These are phyloP conservation scores for Epizoanthus scotinus DNA, from an alignment of 92 coral and sea anemone genomes.

Conservation along the genomic window DNA sequence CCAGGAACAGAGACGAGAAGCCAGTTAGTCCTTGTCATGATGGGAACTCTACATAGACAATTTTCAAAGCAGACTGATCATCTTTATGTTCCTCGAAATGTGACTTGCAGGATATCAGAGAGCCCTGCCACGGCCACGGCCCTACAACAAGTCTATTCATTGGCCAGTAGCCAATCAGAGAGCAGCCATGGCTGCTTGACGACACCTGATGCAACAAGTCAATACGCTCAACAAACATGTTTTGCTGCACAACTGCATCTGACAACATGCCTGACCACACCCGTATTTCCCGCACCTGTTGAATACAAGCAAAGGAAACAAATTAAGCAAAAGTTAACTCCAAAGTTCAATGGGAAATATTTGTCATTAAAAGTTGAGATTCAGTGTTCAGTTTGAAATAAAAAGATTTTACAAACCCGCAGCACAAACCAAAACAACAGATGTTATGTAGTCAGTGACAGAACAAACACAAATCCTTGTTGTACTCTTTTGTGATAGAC, in stretches of 20 bases:
- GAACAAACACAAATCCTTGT: too few species aligned
- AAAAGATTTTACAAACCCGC: too few species aligned
- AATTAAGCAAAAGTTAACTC: background rate
- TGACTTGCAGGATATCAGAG: conserved; percentile 71
- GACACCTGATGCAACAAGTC: conserved; percentile 62
- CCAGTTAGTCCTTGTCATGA: conserved; percentile 12
- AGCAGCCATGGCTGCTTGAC: conserved; percentile 44
- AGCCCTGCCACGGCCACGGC: conserved; percentile 95
- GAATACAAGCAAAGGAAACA: background rate
- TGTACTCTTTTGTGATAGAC: too few species aligned
- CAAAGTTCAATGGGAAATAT: background rate
- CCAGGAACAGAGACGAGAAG: too few species aligned
- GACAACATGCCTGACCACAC: conserved; percentile 80
- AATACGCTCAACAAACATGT: conserved; percentile 79
- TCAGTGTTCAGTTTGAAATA: too few species aligned
- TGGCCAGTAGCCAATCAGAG: conserved; percentile 91
- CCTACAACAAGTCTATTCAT: conserved; percentile 85
- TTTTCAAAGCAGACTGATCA: conserved; percentile 55
- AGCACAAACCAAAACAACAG: too few species aligned
- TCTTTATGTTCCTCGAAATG: conserved; percentile 67
- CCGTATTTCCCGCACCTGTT: conserved; percentile 78
- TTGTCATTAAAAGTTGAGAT: too few species aligned
- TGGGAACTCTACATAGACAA: conserved; percentile 62
- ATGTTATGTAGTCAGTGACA: too few species aligned
- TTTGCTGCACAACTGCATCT: conserved; percentile 61